Conservation (phyloP, 2,113 vertebrate genomes). For the Chionomys nivalis region DNA sequence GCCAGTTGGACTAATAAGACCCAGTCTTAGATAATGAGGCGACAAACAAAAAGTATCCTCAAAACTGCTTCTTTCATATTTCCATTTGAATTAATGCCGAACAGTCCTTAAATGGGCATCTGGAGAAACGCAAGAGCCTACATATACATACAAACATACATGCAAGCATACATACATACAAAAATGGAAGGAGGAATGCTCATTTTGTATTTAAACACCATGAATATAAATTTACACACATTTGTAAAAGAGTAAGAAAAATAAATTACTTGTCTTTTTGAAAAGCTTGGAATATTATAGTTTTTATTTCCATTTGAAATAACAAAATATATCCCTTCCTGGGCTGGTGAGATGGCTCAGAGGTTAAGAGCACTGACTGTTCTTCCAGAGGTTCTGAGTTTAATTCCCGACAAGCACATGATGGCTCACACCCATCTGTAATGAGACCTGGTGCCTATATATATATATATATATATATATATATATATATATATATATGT, state of each 20-base stretch:
- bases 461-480: too few species aligned
- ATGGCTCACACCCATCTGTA: too few species aligned
- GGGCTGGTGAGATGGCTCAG: too few species aligned
- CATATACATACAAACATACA: background rate
- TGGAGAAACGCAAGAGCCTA: background rate
- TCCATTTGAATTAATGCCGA: background rate
- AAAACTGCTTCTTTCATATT: background rate
- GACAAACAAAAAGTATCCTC: background rate
- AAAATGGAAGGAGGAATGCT: background rate
- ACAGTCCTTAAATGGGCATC: background rate
- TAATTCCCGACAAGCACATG: too few species aligned
- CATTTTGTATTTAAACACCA: conserved; percentile 34
- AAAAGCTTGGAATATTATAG: background rate
- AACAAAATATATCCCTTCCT: background rate
- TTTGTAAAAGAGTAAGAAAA: background rate
- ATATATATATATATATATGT: too few species aligned
- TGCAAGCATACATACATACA: background rate
- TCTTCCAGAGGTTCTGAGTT: too few species aligned
- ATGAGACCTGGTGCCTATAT: too few species aligned
- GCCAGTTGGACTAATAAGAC: background rate
- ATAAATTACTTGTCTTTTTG: background rate
- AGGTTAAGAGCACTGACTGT: too few species aligned
- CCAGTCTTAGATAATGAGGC: background rate
- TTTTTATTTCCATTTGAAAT: background rate
- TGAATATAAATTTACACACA: background rate